Base-by-base conservation (phyloP, 1,140 invertebrate genomes). In the Cyclina sinensis region DNA sequence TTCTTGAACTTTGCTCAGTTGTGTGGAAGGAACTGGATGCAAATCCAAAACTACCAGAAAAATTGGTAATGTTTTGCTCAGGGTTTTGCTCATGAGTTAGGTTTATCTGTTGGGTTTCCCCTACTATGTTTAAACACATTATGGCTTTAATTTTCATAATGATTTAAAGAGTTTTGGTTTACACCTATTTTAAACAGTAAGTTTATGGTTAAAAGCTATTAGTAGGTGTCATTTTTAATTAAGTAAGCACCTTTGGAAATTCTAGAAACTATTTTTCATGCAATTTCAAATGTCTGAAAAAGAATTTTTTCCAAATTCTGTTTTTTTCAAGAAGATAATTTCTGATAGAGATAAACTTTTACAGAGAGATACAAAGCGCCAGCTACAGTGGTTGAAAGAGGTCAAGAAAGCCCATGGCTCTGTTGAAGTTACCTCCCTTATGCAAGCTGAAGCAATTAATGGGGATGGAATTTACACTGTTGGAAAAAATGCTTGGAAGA, bases 321-420 rank as follows among this genome's bases (percentile, higher is more conserved):
- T n/a, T n/a, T n/a, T n/a, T n/a, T n/a, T n/a, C n/a, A n/a, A n/a
- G n/a, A n/a, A n/a, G n/a, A n/a, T n/a, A n/a, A n/a, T n/a, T n/a
- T n/a, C n/a, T n/a, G n/a, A n/a, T n/a, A n/a, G n/a, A n/a, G n/a
- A n/a, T n/a, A n/a, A n/a, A n/a, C n/a, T 54, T n/a, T 94, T 91
- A 24, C 39, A 68, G 93, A 27, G 27, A 62, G 93, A 95, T 81
- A 92, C 92, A 62, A 91, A 86, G 32, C 54, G 86, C n/a, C 68
- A 93, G 18, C 73, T 94, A 30, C 91, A 93, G 51, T 94, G 94
- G 94, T 83, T 95, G 35, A 93, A 94, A 43, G 90, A 83, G 4
- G 90, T 94, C n/a, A 94, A 93, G 74, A 79, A 92, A 48, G 92
- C 93, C 21, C 92, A 93, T 86, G 94, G 94, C 24, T 93, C 94